Percentiles rank a stretch among this genome's conserved stretches.
Evolutionary conservation across 2,797 vertebrate species (phyloP).

Genomic region (Catostomus latipinnis): DNA sequence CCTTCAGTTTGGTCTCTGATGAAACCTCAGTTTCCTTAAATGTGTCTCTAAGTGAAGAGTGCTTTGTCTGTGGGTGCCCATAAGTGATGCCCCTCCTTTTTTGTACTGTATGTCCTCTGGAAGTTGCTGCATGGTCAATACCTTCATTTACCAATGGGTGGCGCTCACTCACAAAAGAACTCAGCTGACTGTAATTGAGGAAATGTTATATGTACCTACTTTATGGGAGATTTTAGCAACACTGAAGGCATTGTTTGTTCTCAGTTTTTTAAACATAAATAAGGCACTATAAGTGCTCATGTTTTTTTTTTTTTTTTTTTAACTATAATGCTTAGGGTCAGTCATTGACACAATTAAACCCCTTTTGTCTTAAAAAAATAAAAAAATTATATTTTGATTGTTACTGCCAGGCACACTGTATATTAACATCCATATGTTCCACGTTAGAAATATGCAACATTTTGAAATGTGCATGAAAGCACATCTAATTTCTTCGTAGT

Average conservation of each 20-base stretch:
- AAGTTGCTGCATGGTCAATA: slow-evolving; percentile 15
- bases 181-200: not conserved
- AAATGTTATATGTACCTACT: slow-evolving; percentile 8
- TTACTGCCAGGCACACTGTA: not conserved
- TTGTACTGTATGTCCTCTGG: slow-evolving; percentile 33
- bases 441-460: not conserved
- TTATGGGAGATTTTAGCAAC: slow-evolving; percentile 16
- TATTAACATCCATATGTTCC: not conserved
- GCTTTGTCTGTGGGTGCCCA: slow-evolving; percentile 54
- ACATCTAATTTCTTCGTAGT: not conserved
- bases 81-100: slow-evolving; percentile 51
- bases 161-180: slow-evolving; percentile 61
- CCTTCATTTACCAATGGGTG: slow-evolving; percentile 55
- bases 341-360: too few species aligned
- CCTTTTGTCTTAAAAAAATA: too few species aligned
- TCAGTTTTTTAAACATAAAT: not conserved
- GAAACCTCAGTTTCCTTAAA: slow-evolving; percentile 61
- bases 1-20: slow-evolving; percentile 66
- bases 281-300: too few species aligned
- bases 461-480: not conserved
- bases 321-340: too few species aligned
- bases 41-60: slow-evolving; percentile 62
- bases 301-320: too few species aligned
- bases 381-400: not conserved
- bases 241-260: slow-evolving; percentile 4